Evolutionary conservation across 2,888 invertebrate species (phyloP).

Genomic region (Melieria omissa): DNA sequence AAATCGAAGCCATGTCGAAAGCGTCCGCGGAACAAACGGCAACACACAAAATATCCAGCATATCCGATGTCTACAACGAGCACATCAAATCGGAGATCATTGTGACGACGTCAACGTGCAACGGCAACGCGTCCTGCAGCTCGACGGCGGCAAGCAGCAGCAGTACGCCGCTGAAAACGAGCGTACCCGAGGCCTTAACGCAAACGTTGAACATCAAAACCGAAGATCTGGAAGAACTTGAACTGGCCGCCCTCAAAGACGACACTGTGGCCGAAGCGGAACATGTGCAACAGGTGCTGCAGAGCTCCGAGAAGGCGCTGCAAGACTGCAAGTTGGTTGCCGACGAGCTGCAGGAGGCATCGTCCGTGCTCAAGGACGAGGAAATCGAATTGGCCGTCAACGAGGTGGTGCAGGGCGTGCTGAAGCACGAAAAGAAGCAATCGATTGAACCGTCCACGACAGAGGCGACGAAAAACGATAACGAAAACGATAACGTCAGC

Average conservation of each 20-base stretch:
- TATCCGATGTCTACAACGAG: conserved; percentile 66
- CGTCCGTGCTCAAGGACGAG: conserved; percentile 69
- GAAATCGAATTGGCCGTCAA: conserved; percentile 69
- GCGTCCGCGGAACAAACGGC: conserved; percentile 42
- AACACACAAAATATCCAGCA: conserved; percentile 58
- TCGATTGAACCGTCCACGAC: conserved; percentile 13
- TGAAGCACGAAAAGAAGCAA: conserved; percentile 66
- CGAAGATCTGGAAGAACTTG: conserved; percentile 58
- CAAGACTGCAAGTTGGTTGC: conserved; percentile 65
- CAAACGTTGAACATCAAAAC: conserved; percentile 66
- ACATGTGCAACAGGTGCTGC: conserved; percentile 69
- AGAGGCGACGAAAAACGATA: conserved; percentile 24
- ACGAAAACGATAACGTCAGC: conserved; percentile 52
- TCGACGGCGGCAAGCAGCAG: conserved; percentile 33
- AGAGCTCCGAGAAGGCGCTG: conserved; percentile 69
- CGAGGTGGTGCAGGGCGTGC: conserved; percentile 69
- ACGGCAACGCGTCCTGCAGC: conserved; percentile 32
- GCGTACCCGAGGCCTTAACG: conserved; percentile 61
- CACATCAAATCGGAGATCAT: conserved; percentile 64
- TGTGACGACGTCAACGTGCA: conserved; percentile 45
- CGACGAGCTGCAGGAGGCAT: conserved; percentile 58
- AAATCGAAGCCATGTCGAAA: conserved; percentile 47
- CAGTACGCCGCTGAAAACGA: conserved; percentile 41
- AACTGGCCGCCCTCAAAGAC: conserved; percentile 50
- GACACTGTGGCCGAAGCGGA: conserved; percentile 63